Conservation (phyloP, 1,140 invertebrate species). For the Saccostrea echinata region DNA sequence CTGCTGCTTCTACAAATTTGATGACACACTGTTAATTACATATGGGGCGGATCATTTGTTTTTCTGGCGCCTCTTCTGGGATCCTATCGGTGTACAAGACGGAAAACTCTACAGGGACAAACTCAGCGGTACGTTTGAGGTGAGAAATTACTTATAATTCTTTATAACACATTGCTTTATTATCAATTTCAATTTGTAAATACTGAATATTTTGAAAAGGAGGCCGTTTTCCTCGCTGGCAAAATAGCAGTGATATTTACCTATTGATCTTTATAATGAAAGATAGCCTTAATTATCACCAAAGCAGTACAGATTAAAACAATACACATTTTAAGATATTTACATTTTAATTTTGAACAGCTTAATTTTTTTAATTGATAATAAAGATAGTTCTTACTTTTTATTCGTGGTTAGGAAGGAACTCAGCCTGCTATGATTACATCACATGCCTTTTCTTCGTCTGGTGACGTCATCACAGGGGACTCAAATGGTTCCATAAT, state of each 20-base stretch:
- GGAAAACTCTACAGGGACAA: constrained; percentile 81
- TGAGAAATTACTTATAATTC: neutral
- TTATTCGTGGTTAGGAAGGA: constrained; percentile 17
- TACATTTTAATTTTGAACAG: no score
- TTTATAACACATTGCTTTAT: no score
- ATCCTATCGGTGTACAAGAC: constrained; percentile 87
- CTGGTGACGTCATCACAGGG: constrained; percentile 76
- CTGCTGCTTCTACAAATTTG: constrained; percentile 91
- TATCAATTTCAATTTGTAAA: no score
- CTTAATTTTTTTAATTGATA: no score
- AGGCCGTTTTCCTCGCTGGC: no score
- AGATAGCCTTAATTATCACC: no score
- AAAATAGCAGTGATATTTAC: no score
- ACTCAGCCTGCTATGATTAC: constrained; percentile 72
- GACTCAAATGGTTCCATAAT: constrained; percentile 73
- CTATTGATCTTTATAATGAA: no score
- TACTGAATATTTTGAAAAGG: no score
- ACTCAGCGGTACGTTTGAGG: constrained; percentile 73
- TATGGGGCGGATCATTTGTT: constrained; percentile 94
- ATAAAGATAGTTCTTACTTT: no score
- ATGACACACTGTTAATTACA: constrained; percentile 91
- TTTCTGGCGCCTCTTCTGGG: constrained; percentile 94
- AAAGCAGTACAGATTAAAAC: no score
- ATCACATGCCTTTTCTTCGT: constrained; percentile 68
- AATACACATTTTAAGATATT: no score